Evolutionary conservation across 64 coral and sea anemone genomes (phyloP).

Genomic region (Porites lutea): DNA sequence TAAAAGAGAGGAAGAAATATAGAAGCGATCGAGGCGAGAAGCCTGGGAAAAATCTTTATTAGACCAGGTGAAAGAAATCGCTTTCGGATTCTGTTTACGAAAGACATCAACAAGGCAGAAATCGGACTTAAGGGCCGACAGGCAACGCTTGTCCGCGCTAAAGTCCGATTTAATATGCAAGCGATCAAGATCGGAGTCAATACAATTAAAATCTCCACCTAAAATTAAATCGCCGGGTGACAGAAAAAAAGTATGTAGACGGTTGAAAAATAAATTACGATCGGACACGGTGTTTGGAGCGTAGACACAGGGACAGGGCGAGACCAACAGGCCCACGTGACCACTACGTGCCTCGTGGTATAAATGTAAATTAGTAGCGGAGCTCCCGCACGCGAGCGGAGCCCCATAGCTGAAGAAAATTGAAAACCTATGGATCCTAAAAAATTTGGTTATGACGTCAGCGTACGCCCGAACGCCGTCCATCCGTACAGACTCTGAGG

Average conservation of each 20-base stretch:
- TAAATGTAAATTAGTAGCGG: no score
- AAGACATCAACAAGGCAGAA: constrained; percentile 1
- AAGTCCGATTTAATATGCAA: background rate
- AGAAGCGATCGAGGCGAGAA: constrained; percentile 24
- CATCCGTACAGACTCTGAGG: no score
- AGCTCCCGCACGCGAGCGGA: no score
- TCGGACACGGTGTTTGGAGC: background rate
- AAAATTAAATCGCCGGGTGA: background rate
- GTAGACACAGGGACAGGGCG: background rate
- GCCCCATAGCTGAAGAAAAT: no score
- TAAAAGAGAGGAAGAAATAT: no score
- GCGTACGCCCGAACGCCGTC: no score
- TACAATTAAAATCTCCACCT: background rate
- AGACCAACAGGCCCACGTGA: no score
- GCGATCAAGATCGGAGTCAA: background rate
- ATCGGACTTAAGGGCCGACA: background rate
- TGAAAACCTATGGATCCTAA: no score
- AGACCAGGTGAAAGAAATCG: background rate
- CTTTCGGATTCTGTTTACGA: background rate
- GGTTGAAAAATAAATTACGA: background rate
- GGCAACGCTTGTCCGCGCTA: background rate
- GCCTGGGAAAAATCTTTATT: background rate
- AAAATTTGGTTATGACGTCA: no score
- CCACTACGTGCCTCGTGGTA: no score
- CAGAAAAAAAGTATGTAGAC: background rate